Base-by-base conservation (phyloP, 2,113 vertebrate genomes). In the Eulemur macaco region DNA sequence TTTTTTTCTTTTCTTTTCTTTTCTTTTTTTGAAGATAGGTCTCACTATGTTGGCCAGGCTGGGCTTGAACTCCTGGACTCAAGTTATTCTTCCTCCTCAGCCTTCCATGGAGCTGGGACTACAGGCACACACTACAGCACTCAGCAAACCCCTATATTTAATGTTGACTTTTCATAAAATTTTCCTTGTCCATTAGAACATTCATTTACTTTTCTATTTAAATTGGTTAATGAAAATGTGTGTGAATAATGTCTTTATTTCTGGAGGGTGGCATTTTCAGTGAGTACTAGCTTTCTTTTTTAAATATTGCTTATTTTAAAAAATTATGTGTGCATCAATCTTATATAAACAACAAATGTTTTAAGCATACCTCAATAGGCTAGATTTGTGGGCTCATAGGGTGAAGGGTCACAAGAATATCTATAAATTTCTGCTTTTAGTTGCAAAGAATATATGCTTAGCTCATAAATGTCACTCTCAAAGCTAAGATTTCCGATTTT, bases 311-410 rank as follows among this genome's bases (percentile, higher is more conserved):
- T 76, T 94, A 76, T 95, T 96, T 96, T 42, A 0, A 10, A 82
- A 91, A 94, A 84, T 14, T 60, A 34, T 39, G 4, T 54, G 9
- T 81, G 3, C 45, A 69, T 25, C 34, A 56, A 76, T 73, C 77
- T 95, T 91, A 89, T 63, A 76, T 86, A 96, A 80, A 84, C 37
- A 93, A 56, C 74, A 81, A 81, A 63, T 93, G 11, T 15, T 83
- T 88, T 73, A 76, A 3, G 89, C 89, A 76, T 89, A 66, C 54
- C 25, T 86, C 42, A 91, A 23, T 47, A 52, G 34, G 8, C 20
- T 92, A 81, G 56, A 69, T 90, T 25, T 96, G 74, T 94, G 58
- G 50, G 17, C 8, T 8, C 4, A 7, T 11, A 34, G 54, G 27
- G 77, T 73, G 12, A 87, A 95, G 31, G 76, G 14, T 82, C 50